phyloP scores from a whole-genome alignment of 2,113 vertebrate species.

The Tenrec ecaudatus region DNA sequence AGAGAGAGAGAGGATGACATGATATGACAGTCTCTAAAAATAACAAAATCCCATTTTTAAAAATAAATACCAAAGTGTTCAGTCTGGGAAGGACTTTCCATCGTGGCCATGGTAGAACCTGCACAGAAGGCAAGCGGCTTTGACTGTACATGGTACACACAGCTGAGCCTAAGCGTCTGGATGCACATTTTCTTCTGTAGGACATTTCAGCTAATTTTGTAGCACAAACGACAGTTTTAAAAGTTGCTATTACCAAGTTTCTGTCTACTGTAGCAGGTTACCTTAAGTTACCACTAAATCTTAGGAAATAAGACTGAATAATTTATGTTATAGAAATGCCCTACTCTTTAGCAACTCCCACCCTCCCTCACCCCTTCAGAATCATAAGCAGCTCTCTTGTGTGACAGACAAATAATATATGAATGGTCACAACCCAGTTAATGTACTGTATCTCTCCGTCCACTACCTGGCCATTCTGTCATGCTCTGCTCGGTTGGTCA shows the following conservation, averaged over 20 bases:
- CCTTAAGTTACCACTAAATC: slow-evolving; percentile 96
- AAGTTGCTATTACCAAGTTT: slow-evolving; percentile 88
- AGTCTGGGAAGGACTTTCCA: slow-evolving; percentile 78
- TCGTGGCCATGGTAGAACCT: not conserved
- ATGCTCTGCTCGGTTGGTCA: slow-evolving; percentile 98
- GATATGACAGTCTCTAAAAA: slow-evolving; percentile 76
- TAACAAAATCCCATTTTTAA: slow-evolving; percentile 67
- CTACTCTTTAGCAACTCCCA: slow-evolving; percentile 89
- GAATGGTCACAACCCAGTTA: slow-evolving; percentile 82
- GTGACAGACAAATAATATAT: slow-evolving; percentile 87
- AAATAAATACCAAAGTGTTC: slow-evolving; percentile 71
- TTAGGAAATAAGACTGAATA: slow-evolving; percentile 96
- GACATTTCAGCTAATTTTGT: slow-evolving; percentile 87
- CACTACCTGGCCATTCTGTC: slow-evolving; percentile 98
- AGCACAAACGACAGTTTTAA: slow-evolving; percentile 87
- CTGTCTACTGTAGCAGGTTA: slow-evolving; percentile 95
- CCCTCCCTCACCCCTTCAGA: slow-evolving; percentile 87
- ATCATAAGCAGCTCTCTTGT: slow-evolving; percentile 91
- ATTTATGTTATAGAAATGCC: slow-evolving; percentile 98
- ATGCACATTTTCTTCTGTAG: slow-evolving; percentile 86
- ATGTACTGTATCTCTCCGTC: slow-evolving; percentile 98
- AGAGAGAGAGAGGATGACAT: too few species aligned
- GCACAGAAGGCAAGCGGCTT: slow-evolving; percentile 21
- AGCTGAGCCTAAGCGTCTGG: slow-evolving; percentile 84
- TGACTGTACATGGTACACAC: not conserved